These are phyloP conservation scores for Epirrhoe tristata DNA, from an alignment of 2,888 invertebrate species.

Conservation along the genomic window DNA sequence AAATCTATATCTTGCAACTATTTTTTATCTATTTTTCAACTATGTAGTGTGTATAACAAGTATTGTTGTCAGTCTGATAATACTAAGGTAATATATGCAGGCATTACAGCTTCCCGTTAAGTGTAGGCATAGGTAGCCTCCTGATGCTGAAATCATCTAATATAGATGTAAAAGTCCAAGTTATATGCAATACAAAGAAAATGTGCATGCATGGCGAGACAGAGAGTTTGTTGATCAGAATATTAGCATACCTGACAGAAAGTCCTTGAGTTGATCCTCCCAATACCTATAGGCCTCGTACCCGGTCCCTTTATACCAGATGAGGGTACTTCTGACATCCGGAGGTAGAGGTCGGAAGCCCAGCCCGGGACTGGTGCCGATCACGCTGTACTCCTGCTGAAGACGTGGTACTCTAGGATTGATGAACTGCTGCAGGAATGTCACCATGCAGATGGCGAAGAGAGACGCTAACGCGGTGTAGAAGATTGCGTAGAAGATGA, in stretches of 20 bases:
- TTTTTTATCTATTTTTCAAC: too few relatives aligned
- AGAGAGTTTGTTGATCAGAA: too few relatives aligned
- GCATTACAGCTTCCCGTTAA: too few relatives aligned
- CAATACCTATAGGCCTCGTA: constrained; percentile 91
- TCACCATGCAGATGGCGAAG: constrained; percentile 96
- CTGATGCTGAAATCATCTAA: too few relatives aligned
- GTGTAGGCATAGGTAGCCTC: too few relatives aligned
- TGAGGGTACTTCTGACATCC: constrained; percentile 96
- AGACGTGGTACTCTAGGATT: constrained; percentile 95
- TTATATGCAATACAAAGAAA: too few relatives aligned
- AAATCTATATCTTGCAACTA: too few relatives aligned
- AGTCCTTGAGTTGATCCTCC: constrained; percentile 91
- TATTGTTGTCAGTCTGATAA: too few relatives aligned
- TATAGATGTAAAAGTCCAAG: too few relatives aligned
- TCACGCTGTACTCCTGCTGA: constrained; percentile 92
- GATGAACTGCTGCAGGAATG: constrained; percentile 95
- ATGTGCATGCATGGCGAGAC: too few relatives aligned
- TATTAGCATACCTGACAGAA: constrained; percentile 88
- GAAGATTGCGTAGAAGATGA: constrained; percentile 96
- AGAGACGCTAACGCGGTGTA: constrained; percentile 94
- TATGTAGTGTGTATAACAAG: too few relatives aligned
- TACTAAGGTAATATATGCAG: too few relatives aligned
- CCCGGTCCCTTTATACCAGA: constrained; percentile 95
- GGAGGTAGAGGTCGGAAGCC: constrained; percentile 97
- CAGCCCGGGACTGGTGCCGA: constrained; percentile 97